phyloP scores from a whole-genome alignment of 2,888 invertebrate genomes.

The Melolontha melolontha region DNA sequence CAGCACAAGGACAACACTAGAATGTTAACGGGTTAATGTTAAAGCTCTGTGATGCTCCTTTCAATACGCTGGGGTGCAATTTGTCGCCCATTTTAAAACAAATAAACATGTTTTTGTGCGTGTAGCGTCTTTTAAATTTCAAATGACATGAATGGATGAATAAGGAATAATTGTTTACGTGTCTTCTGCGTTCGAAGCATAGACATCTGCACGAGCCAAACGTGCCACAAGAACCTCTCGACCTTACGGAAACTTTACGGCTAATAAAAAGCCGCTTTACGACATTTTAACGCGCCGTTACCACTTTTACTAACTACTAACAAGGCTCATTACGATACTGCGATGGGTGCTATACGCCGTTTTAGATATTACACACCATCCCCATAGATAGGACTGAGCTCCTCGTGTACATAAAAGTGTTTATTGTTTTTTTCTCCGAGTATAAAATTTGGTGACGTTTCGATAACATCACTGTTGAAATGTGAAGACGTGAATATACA shows the following conservation, averaged over 20 bases:
- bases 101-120: conserved; percentile 31
- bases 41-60: conserved; percentile 11
- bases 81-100: conserved; percentile 33
- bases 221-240: conserved; percentile 55
- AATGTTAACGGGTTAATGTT: conserved; percentile 38
- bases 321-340: conserved; percentile 65
- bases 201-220: conserved; percentile 58
- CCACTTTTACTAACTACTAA: conserved; percentile 65
- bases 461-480: conserved; percentile 25
- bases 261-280: conserved; percentile 66
- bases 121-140: conserved; percentile 34
- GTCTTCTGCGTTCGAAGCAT: conserved; percentile 52
- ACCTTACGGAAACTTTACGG: conserved; percentile 62
- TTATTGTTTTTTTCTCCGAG: conserved; percentile 33
- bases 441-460: conserved; percentile 37
- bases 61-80: conserved; percentile 32
- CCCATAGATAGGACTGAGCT: conserved; percentile 47
- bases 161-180: conserved; percentile 62
- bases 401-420: conserved; percentile 47
- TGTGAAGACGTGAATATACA: conserved; percentile 38
- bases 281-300: conserved; percentile 65
- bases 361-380: conserved; percentile 55
- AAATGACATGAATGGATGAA: conserved; percentile 42
- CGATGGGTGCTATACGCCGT: conserved; percentile 60
- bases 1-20: conserved; percentile 20